Conservation (phyloP, 2,797 vertebrate genomes). For the Siniperca undulata region DNA sequence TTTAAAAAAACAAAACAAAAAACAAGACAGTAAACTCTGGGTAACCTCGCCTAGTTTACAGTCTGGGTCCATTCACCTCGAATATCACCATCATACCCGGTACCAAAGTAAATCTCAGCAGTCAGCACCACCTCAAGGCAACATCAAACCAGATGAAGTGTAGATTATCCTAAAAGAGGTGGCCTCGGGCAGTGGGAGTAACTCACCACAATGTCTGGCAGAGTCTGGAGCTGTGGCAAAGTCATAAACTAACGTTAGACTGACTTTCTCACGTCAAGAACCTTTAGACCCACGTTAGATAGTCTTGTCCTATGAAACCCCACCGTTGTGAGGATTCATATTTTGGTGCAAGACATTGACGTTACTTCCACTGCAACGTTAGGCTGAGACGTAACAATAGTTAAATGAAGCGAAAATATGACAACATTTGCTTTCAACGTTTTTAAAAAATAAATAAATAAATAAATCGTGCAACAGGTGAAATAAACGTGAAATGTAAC, state of each 20-base stretch:
- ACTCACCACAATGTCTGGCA: slow-evolving; percentile 19
- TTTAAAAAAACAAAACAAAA: background rate
- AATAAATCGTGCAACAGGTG: background rate
- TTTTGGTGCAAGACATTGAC: background rate
- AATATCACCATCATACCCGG: background rate
- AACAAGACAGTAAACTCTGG: slow-evolving; percentile 5
- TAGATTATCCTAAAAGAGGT: slow-evolving; percentile 10
- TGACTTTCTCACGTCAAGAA: background rate
- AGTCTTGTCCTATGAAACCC: background rate
- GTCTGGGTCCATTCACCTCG: background rate
- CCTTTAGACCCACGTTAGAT: background rate
- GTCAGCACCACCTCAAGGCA: background rate
- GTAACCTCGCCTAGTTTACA: background rate
- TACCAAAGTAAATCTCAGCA: background rate
- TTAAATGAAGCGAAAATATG: background rate
- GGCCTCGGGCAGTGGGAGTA: slow-evolving; percentile 24
- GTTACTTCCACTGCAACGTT: background rate
- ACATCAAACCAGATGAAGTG: background rate
- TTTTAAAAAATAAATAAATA: background rate
- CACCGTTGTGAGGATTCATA: no score
- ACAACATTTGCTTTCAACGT: background rate
- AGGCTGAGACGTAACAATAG: background rate
- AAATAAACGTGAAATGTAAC: background rate
- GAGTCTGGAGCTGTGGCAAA: slow-evolving; percentile 34
- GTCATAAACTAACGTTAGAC: slow-evolving; percentile 22